These are phyloP conservation scores for Cecidostiba fungosa DNA, from an alignment of 2,888 invertebrate genomes.

Conservation along the genomic window DNA sequence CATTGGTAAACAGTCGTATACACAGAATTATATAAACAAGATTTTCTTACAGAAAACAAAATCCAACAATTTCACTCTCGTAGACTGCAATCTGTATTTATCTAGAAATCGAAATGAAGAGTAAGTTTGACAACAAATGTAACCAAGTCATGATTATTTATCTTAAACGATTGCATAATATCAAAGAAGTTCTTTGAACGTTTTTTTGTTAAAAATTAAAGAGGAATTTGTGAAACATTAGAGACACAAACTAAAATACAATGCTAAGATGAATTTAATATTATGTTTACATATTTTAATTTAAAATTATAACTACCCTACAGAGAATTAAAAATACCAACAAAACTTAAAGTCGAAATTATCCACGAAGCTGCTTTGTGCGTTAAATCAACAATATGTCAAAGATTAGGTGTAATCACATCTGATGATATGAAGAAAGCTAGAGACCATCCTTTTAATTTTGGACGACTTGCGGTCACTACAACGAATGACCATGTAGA, in stretches of 20 bases:
- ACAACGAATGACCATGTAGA: neutral
- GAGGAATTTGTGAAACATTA: too few relatives aligned
- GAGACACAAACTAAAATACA: neutral
- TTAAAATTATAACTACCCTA: neutral
- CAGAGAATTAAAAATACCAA: conserved; percentile 35
- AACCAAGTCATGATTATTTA: neutral
- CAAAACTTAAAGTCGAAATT: conserved; percentile 41
- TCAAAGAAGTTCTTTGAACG: too few relatives aligned
- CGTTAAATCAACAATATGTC: conserved; percentile 22
- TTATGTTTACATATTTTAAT: neutral
- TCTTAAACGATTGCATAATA: too few relatives aligned
- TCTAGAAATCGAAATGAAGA: conserved; percentile 35
- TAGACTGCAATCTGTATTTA: conserved; percentile 38
- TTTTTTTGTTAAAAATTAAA: too few relatives aligned
- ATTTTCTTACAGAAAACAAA: neutral
- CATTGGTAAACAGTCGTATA: neutral
- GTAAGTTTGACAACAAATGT: conserved; percentile 34
- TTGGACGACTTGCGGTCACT: conserved; percentile 41
- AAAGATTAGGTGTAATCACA: conserved; percentile 20
- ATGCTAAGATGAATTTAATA: neutral
- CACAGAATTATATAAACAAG: neutral
- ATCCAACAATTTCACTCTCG: neutral
- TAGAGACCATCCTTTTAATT: conserved; percentile 31
- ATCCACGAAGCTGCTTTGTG: conserved; percentile 52
- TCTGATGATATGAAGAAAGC: conserved; percentile 28